Base-by-base conservation (phyloP, 2,888 invertebrate genomes). In the Eumerus sabulonum region DNA sequence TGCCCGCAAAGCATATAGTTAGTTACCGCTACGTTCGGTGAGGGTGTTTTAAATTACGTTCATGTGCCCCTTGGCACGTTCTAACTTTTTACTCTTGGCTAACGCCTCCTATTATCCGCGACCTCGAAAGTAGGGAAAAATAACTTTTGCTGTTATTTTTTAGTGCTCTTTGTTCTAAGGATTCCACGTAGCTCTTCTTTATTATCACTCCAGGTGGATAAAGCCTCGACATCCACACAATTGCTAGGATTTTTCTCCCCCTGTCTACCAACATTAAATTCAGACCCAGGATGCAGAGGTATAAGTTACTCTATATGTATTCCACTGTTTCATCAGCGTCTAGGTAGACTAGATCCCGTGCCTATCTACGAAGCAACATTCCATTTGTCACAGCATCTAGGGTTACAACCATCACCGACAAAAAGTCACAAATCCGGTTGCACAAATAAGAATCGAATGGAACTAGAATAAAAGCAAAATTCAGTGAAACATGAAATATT, bases 21-120 rank as follows among this genome's bases (percentile, higher is more conserved):
- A 62, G 60, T 62, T 70, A 56, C 56, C 16, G 48, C 12, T 42
- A 44, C 56, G 62, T 56, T 71, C 42, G 18, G 27, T 7, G 40
- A 36, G 53, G 50, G 54, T 62, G 54, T 50, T 71, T 71, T 63
- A 71, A 71, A 71, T 63, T 57, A 63, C 63, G 45, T 71, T 56
- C 63, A 57, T 63, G 50, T 70, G 40, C 40, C 40, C 40, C n/a
- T n/a, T 5, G 9, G 40, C 40, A 40, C 40, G 40, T 40, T 9
- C 40, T 40, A 40, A 40, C 12, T 40, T 40, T 40, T 40, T 40
- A n/a, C 9, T 40, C 40, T 11, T 40, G 12, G 40, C 40, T 40
- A 11, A n/a, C 40, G 40, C 40, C 40, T 40, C 38, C 42, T 38
- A 42, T 51, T 27, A 9, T 48, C 38, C 18, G 36, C 13, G 11